Evolutionary conservation across 2,113 vertebrate genomes (phyloP).

Genomic region (Myiopsitta monachus): DNA sequence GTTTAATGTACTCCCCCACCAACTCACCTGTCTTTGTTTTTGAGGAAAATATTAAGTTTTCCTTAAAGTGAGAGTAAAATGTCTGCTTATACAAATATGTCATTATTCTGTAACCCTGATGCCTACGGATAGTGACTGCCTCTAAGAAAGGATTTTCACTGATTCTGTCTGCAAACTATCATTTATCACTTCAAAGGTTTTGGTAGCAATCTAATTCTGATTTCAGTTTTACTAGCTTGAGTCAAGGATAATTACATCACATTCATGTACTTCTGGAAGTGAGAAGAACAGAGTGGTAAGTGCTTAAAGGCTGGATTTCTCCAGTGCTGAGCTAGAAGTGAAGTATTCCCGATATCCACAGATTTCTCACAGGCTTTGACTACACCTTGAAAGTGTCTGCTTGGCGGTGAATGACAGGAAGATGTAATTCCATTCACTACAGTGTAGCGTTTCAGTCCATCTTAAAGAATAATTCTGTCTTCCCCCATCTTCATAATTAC

Average conservation of each 20-base stretch:
- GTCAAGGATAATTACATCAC: neutral
- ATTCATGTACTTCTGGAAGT: neutral
- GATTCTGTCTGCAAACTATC: neutral
- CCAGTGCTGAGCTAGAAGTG: neutral
- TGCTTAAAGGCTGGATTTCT: neutral
- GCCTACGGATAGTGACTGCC: neutral
- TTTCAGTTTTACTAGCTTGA: neutral
- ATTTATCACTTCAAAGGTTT: neutral
- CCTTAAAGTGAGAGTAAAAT: neutral
- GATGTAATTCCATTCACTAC: neutral
- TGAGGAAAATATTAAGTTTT: neutral
- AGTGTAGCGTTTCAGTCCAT: neutral
- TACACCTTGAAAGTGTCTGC: neutral
- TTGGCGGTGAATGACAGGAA: neutral
- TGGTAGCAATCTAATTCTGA: neutral
- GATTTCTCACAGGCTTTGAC: neutral
- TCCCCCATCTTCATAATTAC: neutral
- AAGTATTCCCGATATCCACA: neutral
- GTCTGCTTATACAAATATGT: neutral
- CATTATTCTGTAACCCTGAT: neutral
- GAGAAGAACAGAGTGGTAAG: neutral
- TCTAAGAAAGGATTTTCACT: neutral
- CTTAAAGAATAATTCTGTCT: neutral
- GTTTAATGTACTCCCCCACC: neutral
- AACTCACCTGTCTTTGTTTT: neutral